Percentiles rank a stretch among this genome's conserved stretches.
Conservation (phyloP, 2,797 vertebrate species). For the Sphenodon punctatus region DNA sequence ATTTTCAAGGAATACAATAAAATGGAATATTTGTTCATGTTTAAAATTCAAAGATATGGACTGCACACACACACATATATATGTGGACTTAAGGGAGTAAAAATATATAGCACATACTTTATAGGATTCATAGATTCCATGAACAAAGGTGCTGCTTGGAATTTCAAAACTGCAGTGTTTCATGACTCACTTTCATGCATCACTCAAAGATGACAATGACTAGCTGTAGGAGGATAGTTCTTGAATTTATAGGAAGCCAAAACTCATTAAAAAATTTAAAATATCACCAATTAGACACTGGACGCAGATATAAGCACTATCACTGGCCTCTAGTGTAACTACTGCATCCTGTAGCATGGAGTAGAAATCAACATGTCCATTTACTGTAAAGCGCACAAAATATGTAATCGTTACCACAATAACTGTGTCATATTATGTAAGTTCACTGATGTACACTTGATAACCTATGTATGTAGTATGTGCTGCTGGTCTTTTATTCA, state of each 20-base stretch:
- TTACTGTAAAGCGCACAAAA: slow-evolving; percentile 34
- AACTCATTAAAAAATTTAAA: slow-evolving; percentile 4
- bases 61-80: background rate
- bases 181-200: background rate
- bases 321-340: slow-evolving; percentile 17
- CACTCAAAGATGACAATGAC: slow-evolving; percentile 3
- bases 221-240: background rate
- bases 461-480: background rate
- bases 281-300: background rate
- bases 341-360: background rate
- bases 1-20: background rate
- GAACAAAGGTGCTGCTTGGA: background rate
- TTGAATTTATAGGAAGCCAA: background rate
- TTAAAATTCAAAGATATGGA: background rate
- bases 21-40: background rate
- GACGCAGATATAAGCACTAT: slow-evolving; percentile 9
- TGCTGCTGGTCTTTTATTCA: slow-evolving; percentile 19
- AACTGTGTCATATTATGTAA: slow-evolving; percentile 7
- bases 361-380: slow-evolving; percentile 7
- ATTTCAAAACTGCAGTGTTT: background rate
- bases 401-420: background rate
- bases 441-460: background rate
- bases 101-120: background rate
- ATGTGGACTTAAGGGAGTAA: background rate
- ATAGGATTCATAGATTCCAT: background rate